Evolutionary conservation across 2,888 invertebrate genomes (phyloP).

Genomic region (Adelognathus sp.): DNA sequence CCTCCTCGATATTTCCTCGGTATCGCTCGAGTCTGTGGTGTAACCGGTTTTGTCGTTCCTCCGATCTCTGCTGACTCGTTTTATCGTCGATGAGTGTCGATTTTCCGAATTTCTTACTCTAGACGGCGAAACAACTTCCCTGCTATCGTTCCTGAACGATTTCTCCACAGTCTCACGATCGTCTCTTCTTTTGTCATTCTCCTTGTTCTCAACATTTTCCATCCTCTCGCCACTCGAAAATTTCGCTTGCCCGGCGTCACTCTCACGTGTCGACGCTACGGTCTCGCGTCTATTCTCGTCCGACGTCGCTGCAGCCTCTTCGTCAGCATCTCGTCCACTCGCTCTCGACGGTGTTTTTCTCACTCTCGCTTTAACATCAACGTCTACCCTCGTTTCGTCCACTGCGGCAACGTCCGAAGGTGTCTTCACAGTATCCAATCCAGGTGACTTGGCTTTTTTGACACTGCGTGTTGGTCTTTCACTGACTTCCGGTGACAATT

Average conservation of each 20-base stretch:
- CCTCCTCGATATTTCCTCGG: constrained; percentile 57
- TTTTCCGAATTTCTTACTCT: constrained; percentile 10
- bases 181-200: no score
- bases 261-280: constrained; percentile 29
- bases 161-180: neutral
- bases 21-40: constrained; percentile 72
- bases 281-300: constrained; percentile 56
- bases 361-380: neutral
- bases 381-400: neutral
- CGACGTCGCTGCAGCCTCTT: neutral
- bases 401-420: neutral
- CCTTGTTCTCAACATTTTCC: constrained; percentile 2
- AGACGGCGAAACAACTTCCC: neutral
- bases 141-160: neutral
- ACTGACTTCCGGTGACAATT: neutral
- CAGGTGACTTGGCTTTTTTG: constrained; percentile 16
- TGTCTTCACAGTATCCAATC: constrained; percentile 20
- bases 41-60: constrained; percentile 59
- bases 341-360: constrained; percentile 25
- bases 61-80: constrained; percentile 55
- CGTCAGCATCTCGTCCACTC: constrained; percentile 23
- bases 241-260: constrained; percentile 1
- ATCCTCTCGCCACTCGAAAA: constrained; percentile 3
- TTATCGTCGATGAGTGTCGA: neutral
- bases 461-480: neutral